These are phyloP conservation scores for Odontothrips loti DNA, from an alignment of 2,888 invertebrate species.

Conservation along the genomic window DNA sequence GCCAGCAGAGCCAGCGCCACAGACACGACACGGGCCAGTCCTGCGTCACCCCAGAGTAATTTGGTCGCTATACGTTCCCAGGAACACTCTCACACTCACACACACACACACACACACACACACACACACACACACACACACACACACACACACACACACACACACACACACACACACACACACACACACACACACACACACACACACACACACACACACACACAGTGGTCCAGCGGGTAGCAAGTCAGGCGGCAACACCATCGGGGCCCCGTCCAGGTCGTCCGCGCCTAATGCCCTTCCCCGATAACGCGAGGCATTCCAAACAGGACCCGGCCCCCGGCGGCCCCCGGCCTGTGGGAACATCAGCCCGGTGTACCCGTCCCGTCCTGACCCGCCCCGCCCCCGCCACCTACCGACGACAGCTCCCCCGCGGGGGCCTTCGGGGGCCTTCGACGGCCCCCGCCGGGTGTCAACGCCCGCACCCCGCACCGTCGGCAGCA, in stretches of 20 bases:
- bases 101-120: background rate
- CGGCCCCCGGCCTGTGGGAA: conserved; percentile 7
- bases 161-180: background rate
- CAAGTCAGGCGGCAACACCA: conserved; percentile 18
- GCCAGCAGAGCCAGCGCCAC: too few relatives aligned
- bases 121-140: background rate
- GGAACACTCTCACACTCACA: background rate
- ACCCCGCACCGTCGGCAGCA: background rate
- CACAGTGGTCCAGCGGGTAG: conserved; percentile 3
- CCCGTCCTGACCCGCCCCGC: background rate
- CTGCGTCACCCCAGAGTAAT: too few relatives aligned
- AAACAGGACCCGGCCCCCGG: background rate
- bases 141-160: background rate
- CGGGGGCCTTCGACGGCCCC: background rate
- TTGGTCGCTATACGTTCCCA: too few relatives aligned
- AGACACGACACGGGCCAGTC: too few relatives aligned
- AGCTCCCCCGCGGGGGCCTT: background rate
- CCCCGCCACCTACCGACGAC: background rate
- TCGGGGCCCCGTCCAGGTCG: background rate
- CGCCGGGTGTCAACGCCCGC: background rate
- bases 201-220: background rate
- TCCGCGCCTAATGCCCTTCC: conserved; percentile 10
- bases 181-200: background rate
- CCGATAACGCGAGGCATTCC: conserved; percentile 14
- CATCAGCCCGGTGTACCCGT: background rate